Base-by-base conservation (phyloP, 2,113 vertebrate genomes). In the Passer domesticus region DNA sequence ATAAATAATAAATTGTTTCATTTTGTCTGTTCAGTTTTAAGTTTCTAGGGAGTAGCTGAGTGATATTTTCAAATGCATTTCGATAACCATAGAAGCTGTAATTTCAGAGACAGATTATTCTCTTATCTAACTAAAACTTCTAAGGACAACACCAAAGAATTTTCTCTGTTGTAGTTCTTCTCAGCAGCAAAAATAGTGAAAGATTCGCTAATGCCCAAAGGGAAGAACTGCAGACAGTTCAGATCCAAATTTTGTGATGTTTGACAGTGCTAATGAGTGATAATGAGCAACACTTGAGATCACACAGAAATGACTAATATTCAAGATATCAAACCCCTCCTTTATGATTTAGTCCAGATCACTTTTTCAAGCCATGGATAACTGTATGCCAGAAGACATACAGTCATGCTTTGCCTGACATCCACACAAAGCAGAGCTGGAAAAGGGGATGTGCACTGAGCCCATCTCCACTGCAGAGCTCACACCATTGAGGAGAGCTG, bases 271-370 rank as follows among this genome's bases (percentile, higher is more conserved):
- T 87, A 87, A 90, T 72, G 81, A 91, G 78, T 56, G 87, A 72
- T 92, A 94, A 95, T 46, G 55, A 96, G 63, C 46, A 80, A 69
- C 72, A 69, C 82, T 66, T 68, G 49, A 90, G 82, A 93, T 83
- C 53, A 80, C 10, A 87, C 44, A 80, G 67, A 69, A 91, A 94
- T 74, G 52, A 56, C 79, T 35, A 66, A 76, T 56, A 58, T 27
- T 53, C n/a, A 46, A 77, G 83, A 22, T 90, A 76, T n/a, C 68
- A 83, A 83, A 76, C 20, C 1, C 5, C 20, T 47, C 44, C 53
- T 70, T 63, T 47, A 35, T 66, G 83, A 73, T 79, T 90, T n/a
- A 44, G 39, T 52, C 39, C 73, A 87, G 59, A 43, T 35, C 55
- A 77, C 25, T 52, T 89, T 77, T 89, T n/a, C 16, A 53, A 90